These are phyloP conservation scores for Chironomus riparius DNA, from an alignment of 2,888 invertebrate species.

Conservation along the genomic window DNA sequence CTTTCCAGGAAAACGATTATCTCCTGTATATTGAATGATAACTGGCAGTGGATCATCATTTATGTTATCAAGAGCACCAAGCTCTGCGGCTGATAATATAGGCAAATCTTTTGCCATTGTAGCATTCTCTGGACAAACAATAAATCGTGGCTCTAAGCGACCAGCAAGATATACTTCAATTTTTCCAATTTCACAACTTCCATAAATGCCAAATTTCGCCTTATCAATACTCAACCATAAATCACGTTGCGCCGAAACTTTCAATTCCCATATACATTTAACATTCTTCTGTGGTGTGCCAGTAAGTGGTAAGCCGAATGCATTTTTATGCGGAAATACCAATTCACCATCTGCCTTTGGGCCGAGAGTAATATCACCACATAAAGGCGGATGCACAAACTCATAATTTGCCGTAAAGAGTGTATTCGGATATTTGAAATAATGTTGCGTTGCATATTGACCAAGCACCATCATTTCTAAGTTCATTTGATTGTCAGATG, in stretches of 20 bases:
- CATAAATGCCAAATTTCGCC: constrained; percentile 66
- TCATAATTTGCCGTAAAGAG: constrained; percentile 81
- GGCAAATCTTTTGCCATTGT: constrained; percentile 70
- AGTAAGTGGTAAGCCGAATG: constrained; percentile 49
- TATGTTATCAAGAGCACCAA: constrained; percentile 47
- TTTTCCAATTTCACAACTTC: constrained; percentile 77
- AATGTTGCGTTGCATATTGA: constrained; percentile 74
- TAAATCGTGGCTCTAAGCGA: constrained; percentile 62
- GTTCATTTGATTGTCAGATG: constrained; percentile 70
- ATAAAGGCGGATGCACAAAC: constrained; percentile 81
- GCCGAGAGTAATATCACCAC: constrained; percentile 72
- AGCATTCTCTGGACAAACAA: constrained; percentile 79
- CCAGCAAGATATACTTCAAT: constrained; percentile 72
- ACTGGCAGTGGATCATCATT: constrained; percentile 54
- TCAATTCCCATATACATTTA: constrained; percentile 72
- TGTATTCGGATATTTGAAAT: constrained; percentile 76
- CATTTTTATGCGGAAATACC: constrained; percentile 78
- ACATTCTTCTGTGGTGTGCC: constrained; percentile 58
- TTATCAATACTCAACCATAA: constrained; percentile 82
- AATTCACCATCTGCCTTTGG: constrained; percentile 77
- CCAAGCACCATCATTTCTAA: constrained; percentile 75
- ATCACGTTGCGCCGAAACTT: constrained; percentile 73
- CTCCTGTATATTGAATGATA: constrained; percentile 63
- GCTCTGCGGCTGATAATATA: constrained; percentile 66
- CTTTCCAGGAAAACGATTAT: constrained; percentile 63